These are phyloP conservation scores for Pollenia labialis DNA, from an alignment of 2,888 invertebrate species.

Conservation along the genomic window DNA sequence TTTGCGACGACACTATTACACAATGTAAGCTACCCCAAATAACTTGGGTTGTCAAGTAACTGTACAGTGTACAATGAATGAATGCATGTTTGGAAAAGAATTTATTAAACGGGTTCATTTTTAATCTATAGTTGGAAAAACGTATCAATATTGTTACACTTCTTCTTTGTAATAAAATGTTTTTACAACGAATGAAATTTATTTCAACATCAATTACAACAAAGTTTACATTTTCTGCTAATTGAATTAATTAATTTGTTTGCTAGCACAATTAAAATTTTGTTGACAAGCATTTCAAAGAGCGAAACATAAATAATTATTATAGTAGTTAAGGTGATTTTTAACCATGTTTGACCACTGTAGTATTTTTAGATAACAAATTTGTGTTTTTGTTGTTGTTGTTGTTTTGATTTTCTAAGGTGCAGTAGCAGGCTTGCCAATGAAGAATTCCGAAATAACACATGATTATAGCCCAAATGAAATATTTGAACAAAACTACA, in stretches of 20 bases:
- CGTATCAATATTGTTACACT: not conserved
- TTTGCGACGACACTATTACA: not conserved
- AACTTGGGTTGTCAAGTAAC: no score
- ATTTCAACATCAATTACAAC: not conserved
- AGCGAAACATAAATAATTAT: constrained; percentile 18
- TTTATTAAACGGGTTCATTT: not conserved
- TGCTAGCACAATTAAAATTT: constrained; percentile 5
- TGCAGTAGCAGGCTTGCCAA: not conserved
- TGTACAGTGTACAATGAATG: not conserved
- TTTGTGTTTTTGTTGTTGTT: constrained; percentile 5
- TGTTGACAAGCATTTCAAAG: constrained; percentile 29
- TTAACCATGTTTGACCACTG: constrained; percentile 48
- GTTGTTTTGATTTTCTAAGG: constrained; percentile 30
- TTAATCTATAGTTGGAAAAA: not conserved
- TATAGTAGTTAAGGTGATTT: constrained; percentile 4
- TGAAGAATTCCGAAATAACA: no score
- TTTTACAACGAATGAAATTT: not conserved
- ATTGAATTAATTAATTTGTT: constrained; percentile 54
- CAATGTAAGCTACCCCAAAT: not conserved
- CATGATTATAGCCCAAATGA: no score
- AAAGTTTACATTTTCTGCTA: constrained; percentile 23
- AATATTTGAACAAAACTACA: no score
- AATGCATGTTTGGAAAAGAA: not conserved
- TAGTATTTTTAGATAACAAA: not conserved
- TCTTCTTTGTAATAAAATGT: no score